Conservation (phyloP, 1,140 invertebrate species). For the Drosophila biarmipes region DNA sequence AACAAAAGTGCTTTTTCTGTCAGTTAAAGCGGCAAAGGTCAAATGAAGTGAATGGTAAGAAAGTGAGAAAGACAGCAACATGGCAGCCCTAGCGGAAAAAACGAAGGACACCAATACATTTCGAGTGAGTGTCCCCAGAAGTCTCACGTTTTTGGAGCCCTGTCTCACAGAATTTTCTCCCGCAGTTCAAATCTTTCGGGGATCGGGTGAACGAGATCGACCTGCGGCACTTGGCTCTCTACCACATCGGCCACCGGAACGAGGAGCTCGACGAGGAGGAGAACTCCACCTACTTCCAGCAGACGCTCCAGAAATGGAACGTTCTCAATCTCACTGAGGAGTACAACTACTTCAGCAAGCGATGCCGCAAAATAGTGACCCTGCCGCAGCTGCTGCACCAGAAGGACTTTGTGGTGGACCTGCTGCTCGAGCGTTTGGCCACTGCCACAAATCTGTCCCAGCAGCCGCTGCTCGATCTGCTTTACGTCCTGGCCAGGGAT, state of each 20-base stretch:
- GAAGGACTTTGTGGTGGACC: constrained; percentile 90
- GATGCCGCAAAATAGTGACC: constrained; percentile 90
- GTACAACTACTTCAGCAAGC: constrained; percentile 90
- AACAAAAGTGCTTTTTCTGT: constrained; percentile 9
- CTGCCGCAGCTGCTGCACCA: constrained; percentile 92
- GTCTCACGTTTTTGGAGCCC: neutral
- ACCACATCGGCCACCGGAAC: constrained; percentile 88
- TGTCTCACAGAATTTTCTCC: constrained; percentile 4
- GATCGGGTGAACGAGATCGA: constrained; percentile 93
- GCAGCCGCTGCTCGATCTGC: constrained; percentile 93
- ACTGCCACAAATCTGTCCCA: constrained; percentile 89
- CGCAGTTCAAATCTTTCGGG: constrained; percentile 94
- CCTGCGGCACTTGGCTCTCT: constrained; percentile 90
- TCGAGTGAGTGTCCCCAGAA: constrained; percentile 86
- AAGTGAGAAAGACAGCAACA: constrained; percentile 75
- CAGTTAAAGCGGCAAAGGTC: constrained; percentile 1
- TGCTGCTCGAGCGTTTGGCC: constrained; percentile 89
- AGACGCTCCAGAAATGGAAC: constrained; percentile 94
- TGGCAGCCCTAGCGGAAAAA: constrained; percentile 90
- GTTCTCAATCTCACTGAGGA: constrained; percentile 93
- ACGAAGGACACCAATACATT: constrained; percentile 93
- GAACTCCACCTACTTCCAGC: constrained; percentile 90
- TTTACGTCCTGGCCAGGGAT: constrained; percentile 93
- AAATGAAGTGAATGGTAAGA: constrained; percentile 17
- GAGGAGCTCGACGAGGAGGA: constrained; percentile 87